Percentiles rank a stretch among this genome's conserved stretches.
Conservation (phyloP, 1,140 invertebrate genomes). For the Drosophila santomea region DNA sequence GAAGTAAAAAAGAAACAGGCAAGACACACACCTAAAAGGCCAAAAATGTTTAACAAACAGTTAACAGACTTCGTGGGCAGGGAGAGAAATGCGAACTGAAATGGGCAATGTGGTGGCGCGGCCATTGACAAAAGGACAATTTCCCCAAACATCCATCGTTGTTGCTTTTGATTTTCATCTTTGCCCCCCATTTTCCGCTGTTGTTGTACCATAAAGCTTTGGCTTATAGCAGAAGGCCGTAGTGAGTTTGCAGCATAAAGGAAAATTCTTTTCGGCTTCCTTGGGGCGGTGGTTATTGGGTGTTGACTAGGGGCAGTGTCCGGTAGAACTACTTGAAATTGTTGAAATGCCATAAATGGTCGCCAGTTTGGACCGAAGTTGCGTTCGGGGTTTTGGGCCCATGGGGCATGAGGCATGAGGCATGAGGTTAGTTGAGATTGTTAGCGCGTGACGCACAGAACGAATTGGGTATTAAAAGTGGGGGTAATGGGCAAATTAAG, state of each 20-base stretch:
- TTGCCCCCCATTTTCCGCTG: constrained; percentile 1
- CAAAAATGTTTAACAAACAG: constrained; percentile 57
- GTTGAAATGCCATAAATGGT: constrained; percentile 73
- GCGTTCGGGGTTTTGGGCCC: constrained; percentile 3
- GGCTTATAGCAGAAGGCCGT: constrained; percentile 43
- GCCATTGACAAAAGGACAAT: constrained; percentile 65
- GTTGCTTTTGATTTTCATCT: constrained; percentile 29
- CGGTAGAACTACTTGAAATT: constrained; percentile 76
- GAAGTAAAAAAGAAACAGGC: neutral
- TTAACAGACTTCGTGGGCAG: constrained; percentile 52
- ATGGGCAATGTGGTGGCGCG: constrained; percentile 6
- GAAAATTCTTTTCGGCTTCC: constrained; percentile 40
- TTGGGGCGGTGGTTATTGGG: neutral
- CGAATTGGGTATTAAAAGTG: constrained; percentile 32
- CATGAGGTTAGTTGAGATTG: constrained; percentile 42
- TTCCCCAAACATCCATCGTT: constrained; percentile 28
- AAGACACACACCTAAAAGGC: constrained; percentile 28
- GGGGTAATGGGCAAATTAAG: constrained; percentile 53
- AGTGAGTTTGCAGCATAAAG: constrained; percentile 70
- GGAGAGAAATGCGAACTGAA: constrained; percentile 4
- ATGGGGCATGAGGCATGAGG: constrained; percentile 20
- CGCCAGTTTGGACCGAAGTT: constrained; percentile 10
- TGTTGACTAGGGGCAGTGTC: constrained; percentile 10
- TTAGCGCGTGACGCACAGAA: constrained; percentile 47
- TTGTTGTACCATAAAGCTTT: constrained; percentile 46